These are phyloP conservation scores for Ennomos erosarius DNA, from an alignment of 2,888 invertebrate genomes.

Conservation along the genomic window DNA sequence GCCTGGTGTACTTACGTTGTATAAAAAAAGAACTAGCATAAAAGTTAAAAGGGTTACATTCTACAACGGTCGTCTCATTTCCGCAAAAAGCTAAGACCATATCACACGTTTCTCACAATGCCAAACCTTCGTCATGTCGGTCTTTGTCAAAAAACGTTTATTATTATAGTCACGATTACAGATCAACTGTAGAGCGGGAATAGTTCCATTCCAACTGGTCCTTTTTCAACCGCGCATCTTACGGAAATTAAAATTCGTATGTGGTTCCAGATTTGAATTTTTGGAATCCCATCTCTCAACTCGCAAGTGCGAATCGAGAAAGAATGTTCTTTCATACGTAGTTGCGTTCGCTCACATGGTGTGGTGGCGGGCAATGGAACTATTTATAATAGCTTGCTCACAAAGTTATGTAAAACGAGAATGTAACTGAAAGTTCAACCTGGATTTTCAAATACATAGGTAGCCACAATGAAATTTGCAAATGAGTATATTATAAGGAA, in stretches of 20 bases:
- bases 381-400: too few relatives aligned
- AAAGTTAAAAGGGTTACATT: too few relatives aligned
- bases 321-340: slow-evolving; percentile 26
- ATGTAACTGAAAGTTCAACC: too few relatives aligned
- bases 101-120: slow-evolving; percentile 15
- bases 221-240: slow-evolving; percentile 7
- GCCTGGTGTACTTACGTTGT: too few relatives aligned
- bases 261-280: slow-evolving; percentile 25
- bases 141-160: slow-evolving; percentile 23
- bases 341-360: slow-evolving; percentile 37
- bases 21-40: too few relatives aligned
- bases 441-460: too few relatives aligned
- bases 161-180: slow-evolving; percentile 25
- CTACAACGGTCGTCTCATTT: slow-evolving; percentile 7
- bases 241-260: slow-evolving; percentile 21
- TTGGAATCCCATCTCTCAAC: slow-evolving; percentile 32
- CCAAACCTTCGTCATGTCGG: slow-evolving; percentile 32
- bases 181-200: slow-evolving; percentile 28
- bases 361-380: slow-evolving; percentile 29
- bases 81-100: slow-evolving; percentile 13
- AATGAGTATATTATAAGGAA: too few relatives aligned
- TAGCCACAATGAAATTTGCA: too few relatives aligned
- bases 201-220: slow-evolving; percentile 16
- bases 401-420: too few relatives aligned
- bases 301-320: slow-evolving; percentile 27